Base-by-base conservation (phyloP, 53 echinoderm and acorn worm species). In the Antedon mediterranea region DNA sequence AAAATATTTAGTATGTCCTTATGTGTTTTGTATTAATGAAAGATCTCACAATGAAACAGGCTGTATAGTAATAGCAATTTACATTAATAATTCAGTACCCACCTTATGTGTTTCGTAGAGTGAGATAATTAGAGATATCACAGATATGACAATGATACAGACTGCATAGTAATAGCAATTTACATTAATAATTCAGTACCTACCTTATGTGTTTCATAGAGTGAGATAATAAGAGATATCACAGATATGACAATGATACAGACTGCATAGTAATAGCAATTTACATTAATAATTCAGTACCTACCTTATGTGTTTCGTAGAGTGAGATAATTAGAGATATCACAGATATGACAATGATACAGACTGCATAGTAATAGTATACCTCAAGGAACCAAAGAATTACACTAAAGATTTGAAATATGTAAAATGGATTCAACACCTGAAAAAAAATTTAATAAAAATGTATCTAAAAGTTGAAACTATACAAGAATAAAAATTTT, bases 321-420 rank as follows among this genome's bases (percentile, higher is more conserved):
- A 91, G 85, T 1, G 91, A 88, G 31, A 91, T 71, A 1, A 77
- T 78, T 28, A 91, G 85, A 27, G 91, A 91, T 5, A 88, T 43
- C 26, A 74, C 31, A 0, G 91, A 91, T 72, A 91, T 71, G 4
- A 86, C 14, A 3, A 91, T 76, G 32, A 91, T 91, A 72, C 91
- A 91, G 28, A 75, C 43, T 0, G 85, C 78, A 70, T 91, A 91
- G 43, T 79, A 79, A 27, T 84, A 79, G 32, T 91, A 91, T 43
- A 85, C 88, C 74, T 88, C 91, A 14, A 72, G 71, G 14, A 91
- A 43, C 91, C 91, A 91, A 0, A 91, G 86, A 28, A 75, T 75
- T 28, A 91, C 88, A 71, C 91, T 91, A 72, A 91, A 91, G 43
- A 91, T 73, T 84, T 91, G 91, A 78, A 91, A 91, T 72, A 91